phyloP scores from a whole-genome alignment of 1,140 invertebrate genomes.

The Drusus annulatus region DNA sequence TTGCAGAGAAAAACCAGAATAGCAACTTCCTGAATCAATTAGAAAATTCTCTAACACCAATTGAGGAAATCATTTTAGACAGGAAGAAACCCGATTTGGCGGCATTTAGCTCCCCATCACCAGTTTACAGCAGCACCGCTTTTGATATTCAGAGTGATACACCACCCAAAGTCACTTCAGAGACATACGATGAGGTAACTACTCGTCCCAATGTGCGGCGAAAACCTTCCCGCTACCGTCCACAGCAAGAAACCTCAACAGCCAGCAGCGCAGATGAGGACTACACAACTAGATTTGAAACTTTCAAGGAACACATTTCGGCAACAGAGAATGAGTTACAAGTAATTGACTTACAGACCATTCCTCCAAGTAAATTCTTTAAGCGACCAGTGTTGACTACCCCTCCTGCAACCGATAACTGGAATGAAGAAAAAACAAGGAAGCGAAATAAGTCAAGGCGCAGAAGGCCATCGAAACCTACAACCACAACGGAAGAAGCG shows the following conservation, averaged over 20 bases:
- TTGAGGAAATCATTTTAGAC: constrained; percentile 16
- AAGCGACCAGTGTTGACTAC: constrained; percentile 62
- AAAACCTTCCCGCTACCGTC: constrained; percentile 52
- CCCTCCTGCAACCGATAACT: constrained; percentile 59
- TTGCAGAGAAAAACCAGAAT: constrained; percentile 47
- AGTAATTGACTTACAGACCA: constrained; percentile 62
- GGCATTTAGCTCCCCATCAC: neutral
- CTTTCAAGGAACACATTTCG: constrained; percentile 60
- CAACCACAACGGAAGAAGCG: constrained; percentile 46
- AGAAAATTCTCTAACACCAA: constrained; percentile 50
- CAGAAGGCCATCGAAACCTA: constrained; percentile 61
- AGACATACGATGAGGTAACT: constrained; percentile 47
- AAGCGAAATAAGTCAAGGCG: constrained; percentile 68
- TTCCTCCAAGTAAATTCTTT: constrained; percentile 68
- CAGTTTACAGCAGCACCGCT: neutral
- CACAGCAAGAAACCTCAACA: constrained; percentile 49
- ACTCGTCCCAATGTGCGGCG: constrained; percentile 41
- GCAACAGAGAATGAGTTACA: constrained; percentile 60
- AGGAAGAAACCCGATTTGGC: constrained; percentile 25
- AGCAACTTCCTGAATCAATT: constrained; percentile 44
- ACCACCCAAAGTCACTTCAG: constrained; percentile 27
- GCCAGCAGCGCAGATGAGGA: constrained; percentile 39
- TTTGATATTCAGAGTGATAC: neutral
- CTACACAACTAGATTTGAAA: constrained; percentile 65
- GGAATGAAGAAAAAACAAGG: constrained; percentile 65